phyloP scores from a whole-genome alignment of 1,140 invertebrate species.

The Carposina sasakii region DNA sequence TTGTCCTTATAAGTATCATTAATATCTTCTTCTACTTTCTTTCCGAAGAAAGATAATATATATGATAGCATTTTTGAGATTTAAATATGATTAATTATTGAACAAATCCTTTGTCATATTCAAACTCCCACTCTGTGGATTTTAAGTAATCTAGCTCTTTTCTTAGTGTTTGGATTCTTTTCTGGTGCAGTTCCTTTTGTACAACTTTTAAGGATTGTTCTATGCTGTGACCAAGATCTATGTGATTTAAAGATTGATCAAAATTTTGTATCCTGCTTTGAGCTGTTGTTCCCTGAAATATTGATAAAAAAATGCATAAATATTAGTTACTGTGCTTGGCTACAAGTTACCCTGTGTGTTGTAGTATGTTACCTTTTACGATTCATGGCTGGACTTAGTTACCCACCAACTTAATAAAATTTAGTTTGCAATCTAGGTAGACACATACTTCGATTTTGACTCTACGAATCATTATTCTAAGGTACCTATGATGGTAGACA shows the following conservation, averaged over 20 bases:
- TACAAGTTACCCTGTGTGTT: too few species aligned
- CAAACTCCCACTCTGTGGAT: conserved; percentile 80
- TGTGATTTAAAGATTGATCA: conserved; percentile 52
- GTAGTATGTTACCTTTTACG: too few species aligned
- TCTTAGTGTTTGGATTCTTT: conserved; percentile 76
- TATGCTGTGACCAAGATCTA: conserved; percentile 42
- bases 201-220: conserved; percentile 52
- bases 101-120: conserved; percentile 65
- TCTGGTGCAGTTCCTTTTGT: conserved; percentile 70
- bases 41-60: conserved; percentile 36
- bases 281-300: conserved; percentile 42
- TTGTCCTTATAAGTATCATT: conserved; percentile 43
- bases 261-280: conserved; percentile 49
- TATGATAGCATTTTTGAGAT: conserved; percentile 44
- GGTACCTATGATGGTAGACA: too few species aligned
- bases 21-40: conserved; percentile 26
- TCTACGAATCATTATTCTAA: too few species aligned
- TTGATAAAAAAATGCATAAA: not conserved
- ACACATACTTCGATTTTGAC: too few species aligned
- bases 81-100: conserved; percentile 31
- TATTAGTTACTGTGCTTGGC: not conserved
- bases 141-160: conserved; percentile 80
- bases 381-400: too few species aligned
- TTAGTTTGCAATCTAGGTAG: too few species aligned
- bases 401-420: too few species aligned